These are phyloP conservation scores for Eunapius fragilis DNA, from an alignment of 37 sponge, comb jelly and placozoan species.

Conservation along the genomic window DNA sequence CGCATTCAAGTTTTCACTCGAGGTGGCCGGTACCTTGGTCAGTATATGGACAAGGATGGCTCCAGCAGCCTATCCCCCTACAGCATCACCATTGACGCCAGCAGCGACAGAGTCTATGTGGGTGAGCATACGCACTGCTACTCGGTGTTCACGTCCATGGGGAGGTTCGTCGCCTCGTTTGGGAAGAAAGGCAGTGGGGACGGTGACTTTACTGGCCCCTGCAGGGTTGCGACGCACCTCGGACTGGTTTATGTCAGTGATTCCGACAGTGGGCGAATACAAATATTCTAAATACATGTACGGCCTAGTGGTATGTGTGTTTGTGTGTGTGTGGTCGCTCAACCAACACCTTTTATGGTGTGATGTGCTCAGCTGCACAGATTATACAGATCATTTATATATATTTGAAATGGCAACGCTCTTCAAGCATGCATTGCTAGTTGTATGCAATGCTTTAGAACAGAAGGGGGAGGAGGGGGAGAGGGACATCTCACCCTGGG, in stretches of 20 bases:
- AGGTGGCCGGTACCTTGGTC: constrained; percentile 2
- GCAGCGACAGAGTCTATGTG: constrained; percentile 14
- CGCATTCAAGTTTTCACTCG: constrained; percentile 32
- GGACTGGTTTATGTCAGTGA: constrained; percentile 47
- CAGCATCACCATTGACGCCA: constrained; percentile 17
- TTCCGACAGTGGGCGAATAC: constrained; percentile 31
- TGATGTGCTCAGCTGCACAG: too few relatives aligned
- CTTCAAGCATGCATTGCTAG: too few relatives aligned
- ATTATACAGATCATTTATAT: too few relatives aligned
- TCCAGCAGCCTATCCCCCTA: not conserved
- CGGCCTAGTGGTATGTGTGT: too few relatives aligned
- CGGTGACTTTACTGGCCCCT: constrained; percentile 29
- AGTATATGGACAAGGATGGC: not conserved
- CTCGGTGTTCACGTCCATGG: constrained; percentile 13
- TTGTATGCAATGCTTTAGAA: too few relatives aligned
- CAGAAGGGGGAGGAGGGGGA: too few relatives aligned
- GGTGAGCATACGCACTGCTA: constrained; percentile 37
- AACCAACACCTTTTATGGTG: too few relatives aligned
- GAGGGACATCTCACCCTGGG: too few relatives aligned
- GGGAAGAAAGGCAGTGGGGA: constrained; percentile 19
- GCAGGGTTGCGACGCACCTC: constrained; percentile 19
- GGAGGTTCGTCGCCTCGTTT: constrained; percentile 18
- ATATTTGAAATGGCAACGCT: too few relatives aligned
- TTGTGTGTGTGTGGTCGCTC: too few relatives aligned
- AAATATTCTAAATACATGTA: constrained; percentile 7